Evolutionary conservation across 2,797 vertebrate species (phyloP).

Genomic region (Vespertilio murinus): DNA sequence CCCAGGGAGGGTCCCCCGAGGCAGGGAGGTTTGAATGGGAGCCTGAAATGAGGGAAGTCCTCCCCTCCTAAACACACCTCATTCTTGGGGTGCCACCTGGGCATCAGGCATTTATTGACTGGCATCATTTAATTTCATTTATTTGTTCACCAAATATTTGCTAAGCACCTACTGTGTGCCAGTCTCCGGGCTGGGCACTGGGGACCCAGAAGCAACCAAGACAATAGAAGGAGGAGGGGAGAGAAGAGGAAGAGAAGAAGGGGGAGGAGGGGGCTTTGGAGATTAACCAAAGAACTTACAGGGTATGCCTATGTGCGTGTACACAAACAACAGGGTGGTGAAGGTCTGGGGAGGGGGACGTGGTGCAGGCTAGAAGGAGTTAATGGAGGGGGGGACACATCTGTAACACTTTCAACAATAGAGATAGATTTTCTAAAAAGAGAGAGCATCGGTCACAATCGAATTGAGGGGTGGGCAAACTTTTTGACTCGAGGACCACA

Average conservation of each 20-base stretch:
- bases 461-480: too few species aligned
- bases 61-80: not conserved
- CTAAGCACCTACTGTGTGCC: not conserved
- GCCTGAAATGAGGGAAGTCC: not conserved
- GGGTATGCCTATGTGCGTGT: too few species aligned
- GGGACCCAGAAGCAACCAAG: not conserved
- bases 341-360: too few species aligned
- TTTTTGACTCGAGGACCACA: too few species aligned
- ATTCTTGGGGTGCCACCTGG: not conserved
- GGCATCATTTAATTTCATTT: not conserved
- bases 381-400: too few species aligned
- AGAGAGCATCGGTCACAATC: not conserved
- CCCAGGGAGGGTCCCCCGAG: not conserved
- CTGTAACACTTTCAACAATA: too few species aligned
- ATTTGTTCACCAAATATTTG: not conserved
- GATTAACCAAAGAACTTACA: too few species aligned
- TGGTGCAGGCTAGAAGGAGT: too few species aligned
- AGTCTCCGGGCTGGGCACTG: not conserved
- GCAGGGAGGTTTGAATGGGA: not conserved
- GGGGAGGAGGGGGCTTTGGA: not conserved
- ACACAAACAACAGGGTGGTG: too few species aligned
- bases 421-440: too few species aligned
- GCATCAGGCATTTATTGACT: not conserved
- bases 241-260: not conserved
- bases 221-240: too few species aligned